A percentile compares a stretch with the other conserved stretches of the same genome.
These are phyloP conservation scores for Antrozous pallidus DNA, from an alignment of 2,797 vertebrate species.

Conservation along the genomic window DNA sequence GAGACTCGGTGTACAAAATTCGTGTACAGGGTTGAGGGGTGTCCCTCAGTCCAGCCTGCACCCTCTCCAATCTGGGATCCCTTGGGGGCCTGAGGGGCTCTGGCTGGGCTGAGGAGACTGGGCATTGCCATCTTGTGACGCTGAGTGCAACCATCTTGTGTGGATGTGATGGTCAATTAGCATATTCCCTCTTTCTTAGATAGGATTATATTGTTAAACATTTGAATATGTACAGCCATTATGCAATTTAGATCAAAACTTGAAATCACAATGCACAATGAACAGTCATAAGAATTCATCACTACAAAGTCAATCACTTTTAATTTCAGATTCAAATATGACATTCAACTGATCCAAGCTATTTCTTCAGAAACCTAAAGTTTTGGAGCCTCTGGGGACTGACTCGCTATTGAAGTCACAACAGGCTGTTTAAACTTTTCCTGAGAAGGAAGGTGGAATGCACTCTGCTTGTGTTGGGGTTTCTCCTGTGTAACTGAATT, in stretches of 20 bases:
- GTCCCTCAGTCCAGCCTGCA: too few species aligned
- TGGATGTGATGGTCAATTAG: too few species aligned
- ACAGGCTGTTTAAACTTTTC: not conserved
- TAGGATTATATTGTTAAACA: not conserved
- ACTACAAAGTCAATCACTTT: not conserved
- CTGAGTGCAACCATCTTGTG: too few species aligned
- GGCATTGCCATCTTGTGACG: too few species aligned
- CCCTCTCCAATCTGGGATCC: too few species aligned
- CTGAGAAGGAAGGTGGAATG: not conserved
- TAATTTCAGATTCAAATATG: not conserved
- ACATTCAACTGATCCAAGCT: not conserved
- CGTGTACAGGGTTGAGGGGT: too few species aligned
- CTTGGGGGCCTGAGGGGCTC: too few species aligned
- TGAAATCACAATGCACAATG: not conserved
- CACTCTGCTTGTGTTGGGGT: not conserved
- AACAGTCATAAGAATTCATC: not conserved
- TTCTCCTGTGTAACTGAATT: not conserved
- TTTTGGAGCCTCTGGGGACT: not conserved
- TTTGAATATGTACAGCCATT: not conserved
- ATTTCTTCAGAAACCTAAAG: not conserved
- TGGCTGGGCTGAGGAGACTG: too few species aligned
- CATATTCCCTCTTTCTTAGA: too few species aligned
- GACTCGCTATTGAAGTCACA: not conserved
- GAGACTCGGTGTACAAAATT: too few species aligned
- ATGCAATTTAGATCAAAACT: not conserved